Evolutionary conservation across 2,113 vertebrate species (phyloP).

Genomic region (Carassius carassius): DNA sequence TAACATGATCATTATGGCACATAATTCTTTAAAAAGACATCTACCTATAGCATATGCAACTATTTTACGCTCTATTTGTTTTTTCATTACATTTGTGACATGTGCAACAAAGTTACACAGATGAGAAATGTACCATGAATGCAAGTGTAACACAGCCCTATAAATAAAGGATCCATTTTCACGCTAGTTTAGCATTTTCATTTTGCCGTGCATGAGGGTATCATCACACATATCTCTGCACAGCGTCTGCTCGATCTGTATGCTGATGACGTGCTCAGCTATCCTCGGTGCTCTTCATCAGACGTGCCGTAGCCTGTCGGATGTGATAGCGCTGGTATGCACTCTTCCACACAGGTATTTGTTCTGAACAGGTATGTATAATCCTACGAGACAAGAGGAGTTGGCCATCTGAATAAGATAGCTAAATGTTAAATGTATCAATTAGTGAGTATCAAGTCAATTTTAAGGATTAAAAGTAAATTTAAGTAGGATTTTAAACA

Average conservation of each 20-base stretch:
- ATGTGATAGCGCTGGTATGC: slow-evolving; percentile 44
- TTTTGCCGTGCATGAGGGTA: neutral
- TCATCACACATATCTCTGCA: neutral
- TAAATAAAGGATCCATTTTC: neutral
- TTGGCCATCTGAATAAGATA: neutral
- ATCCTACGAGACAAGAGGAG: neutral
- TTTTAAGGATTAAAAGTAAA: neutral
- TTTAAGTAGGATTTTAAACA: neutral
- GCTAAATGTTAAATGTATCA: neutral
- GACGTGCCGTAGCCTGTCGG: slow-evolving; percentile 54
- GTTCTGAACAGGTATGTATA: neutral
- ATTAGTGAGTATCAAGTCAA: neutral
- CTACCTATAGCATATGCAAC: neutral
- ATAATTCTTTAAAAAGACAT: neutral
- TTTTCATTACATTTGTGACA: neutral
- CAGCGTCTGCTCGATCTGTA: neutral
- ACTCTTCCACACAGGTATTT: slow-evolving; percentile 15
- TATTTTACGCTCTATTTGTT: neutral
- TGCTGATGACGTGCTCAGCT: slow-evolving; percentile 1
- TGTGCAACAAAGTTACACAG: neutral
- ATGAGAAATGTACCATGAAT: neutral
- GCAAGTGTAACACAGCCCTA: neutral
- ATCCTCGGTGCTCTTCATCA: neutral
- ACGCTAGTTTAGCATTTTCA: neutral
- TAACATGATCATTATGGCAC: neutral